Percentiles rank a stretch among this genome's conserved stretches.
Evolutionary conservation across 2,888 invertebrate species (phyloP).

Genomic region (Tanypteryx hageni): DNA sequence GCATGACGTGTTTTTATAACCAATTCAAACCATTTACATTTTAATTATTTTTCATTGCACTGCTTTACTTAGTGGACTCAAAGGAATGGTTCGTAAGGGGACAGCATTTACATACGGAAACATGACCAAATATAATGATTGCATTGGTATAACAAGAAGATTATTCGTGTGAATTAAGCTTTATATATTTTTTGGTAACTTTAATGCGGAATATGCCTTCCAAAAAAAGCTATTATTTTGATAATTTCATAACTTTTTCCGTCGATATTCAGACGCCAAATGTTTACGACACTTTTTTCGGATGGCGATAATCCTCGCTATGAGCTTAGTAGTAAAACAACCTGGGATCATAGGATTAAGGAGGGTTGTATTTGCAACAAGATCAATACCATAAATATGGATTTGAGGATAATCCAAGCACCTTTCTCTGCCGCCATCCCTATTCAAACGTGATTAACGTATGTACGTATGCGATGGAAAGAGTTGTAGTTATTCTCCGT

Average conservation of each 20-base stretch:
- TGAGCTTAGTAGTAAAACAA: not conserved
- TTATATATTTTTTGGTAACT: not conserved
- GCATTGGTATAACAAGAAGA: not conserved
- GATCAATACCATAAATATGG: slow-evolving; percentile 53
- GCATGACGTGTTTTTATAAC: too few relatives aligned
- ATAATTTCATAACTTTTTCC: not conserved
- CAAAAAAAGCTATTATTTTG: not conserved
- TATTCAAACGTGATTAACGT: slow-evolving; percentile 52
- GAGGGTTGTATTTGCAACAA: not conserved
- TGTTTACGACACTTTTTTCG: not conserved
- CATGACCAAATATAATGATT: too few relatives aligned
- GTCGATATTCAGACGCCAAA: not conserved
- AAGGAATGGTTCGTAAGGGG: too few relatives aligned
- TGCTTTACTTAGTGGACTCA: too few relatives aligned
- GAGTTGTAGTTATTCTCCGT: not conserved
- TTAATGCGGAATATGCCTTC: not conserved
- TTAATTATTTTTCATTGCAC: too few relatives aligned
- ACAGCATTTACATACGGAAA: too few relatives aligned
- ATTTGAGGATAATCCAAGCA: slow-evolving; percentile 14
- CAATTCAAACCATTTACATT: too few relatives aligned
- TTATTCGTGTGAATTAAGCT: not conserved
- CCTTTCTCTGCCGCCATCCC: not conserved
- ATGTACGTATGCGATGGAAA: slow-evolving; percentile 19
- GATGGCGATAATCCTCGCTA: not conserved
- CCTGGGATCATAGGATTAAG: slow-evolving; percentile 30